Base-by-base conservation (phyloP, 1,140 invertebrate species). In the Drosophila lacertosa region DNA sequence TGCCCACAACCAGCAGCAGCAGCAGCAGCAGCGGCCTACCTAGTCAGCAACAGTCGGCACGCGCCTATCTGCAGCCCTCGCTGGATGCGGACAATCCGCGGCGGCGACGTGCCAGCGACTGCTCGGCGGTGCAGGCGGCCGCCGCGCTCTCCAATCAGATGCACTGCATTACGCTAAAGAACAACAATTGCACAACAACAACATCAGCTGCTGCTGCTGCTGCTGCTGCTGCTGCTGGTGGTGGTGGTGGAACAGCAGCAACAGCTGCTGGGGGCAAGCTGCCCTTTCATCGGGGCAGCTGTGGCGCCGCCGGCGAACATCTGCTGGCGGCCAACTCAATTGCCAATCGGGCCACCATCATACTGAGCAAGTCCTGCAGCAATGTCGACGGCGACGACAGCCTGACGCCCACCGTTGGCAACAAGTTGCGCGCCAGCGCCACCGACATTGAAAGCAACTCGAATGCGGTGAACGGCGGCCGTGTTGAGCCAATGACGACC, bases 211-310 rank as follows among this genome's bases (percentile, higher is more conserved):
- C 32, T 51, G 69, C 44, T 47, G 54, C 59, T 55, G 74, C 35
- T 44, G 74, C 39, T 9, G 44, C 65, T 4, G 62, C 70, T 7
- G 29, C 45, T 0, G 74, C n/a, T n/a, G n/a, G n/a, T n/a, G n/a
- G n/a, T n/a, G n/a, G n/a, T n/a, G n/a, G n/a, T n/a, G n/a, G n/a
- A n/a, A n/a, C n/a, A n/a, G n/a, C n/a, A 44, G 74, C 39, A n/a
- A 44, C 65, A 4, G 62, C 70, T 7, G 29, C 45, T 0, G 74
- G 39, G 7, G 42, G 63, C 35, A 83, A 83, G 40, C 24, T 90
- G 63, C 82, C 89, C 9, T 89, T 90, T 29, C 89, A 91, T 84
- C 89, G 89, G 18, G 89, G 89, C 60, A 90, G 89, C 60, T 91
- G 89, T 15, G 89, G 89, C 1, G 89, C 82, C 0, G 86, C 89